These are phyloP conservation scores for Bombus affinis DNA, from an alignment of 1,140 invertebrate genomes.

Conservation along the genomic window DNA sequence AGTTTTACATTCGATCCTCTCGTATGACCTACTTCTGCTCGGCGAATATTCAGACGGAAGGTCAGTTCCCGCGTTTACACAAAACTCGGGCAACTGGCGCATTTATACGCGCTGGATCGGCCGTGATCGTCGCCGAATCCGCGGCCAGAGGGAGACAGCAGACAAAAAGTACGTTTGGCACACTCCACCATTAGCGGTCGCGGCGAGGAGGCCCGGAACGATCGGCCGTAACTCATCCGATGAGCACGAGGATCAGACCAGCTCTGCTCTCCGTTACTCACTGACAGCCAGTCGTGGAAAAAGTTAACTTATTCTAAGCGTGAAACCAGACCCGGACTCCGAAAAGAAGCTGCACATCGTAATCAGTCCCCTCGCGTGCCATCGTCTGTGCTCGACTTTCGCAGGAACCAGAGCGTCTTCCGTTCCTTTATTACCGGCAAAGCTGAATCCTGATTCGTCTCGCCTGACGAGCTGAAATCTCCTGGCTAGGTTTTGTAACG, in stretches of 20 bases:
- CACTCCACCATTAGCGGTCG: conserved; percentile 46
- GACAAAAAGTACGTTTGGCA: conserved; percentile 61
- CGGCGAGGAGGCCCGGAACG: conserved; percentile 47
- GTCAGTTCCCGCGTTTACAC: neutral
- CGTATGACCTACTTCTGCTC: no score
- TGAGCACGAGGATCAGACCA: conserved; percentile 15
- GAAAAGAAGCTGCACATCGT: conserved; percentile 60
- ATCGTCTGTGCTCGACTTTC: conserved; percentile 38
- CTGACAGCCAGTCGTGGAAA: conserved; percentile 61
- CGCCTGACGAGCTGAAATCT: neutral
- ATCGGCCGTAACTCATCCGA: conserved; percentile 64
- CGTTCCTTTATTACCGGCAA: conserved; percentile 6
- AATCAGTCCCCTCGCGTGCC: conserved; percentile 48
- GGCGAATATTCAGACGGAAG: conserved; percentile 11
- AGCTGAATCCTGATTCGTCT: conserved; percentile 8
- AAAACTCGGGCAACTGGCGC: conserved; percentile 17
- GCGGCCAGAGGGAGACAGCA: neutral
- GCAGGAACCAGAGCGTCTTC: neutral
- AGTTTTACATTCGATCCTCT: neutral
- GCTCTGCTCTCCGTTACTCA: conserved; percentile 47
- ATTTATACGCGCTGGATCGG: no score
- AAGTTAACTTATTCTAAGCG: conserved; percentile 68
- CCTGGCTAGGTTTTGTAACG: neutral
- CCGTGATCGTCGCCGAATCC: neutral
- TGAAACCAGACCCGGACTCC: conserved; percentile 52